Evolutionary conservation across 1,140 invertebrate genomes (phyloP), one percentile per base, ranked within the genome.

Genomic region (Drosophila setifemur): DNA sequence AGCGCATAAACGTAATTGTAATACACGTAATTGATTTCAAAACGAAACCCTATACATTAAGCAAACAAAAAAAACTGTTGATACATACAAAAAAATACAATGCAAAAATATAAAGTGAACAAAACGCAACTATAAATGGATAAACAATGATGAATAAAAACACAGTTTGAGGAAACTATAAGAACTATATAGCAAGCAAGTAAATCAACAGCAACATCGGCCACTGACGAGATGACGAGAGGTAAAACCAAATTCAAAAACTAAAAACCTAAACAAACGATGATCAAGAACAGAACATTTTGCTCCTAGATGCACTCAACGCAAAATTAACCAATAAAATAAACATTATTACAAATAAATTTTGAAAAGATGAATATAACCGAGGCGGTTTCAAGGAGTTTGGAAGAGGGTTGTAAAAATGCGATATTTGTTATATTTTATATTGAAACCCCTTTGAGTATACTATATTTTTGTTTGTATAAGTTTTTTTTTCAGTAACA

Each of bases 271-370:
- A 47, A 42, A 18, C 28, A 54, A 57, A 49, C 26, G 31, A 64
- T 39, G 55, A 78, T 35, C 19, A 35, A 40, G 12, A 57, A 70
- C 68, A 70, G 50, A 77, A 79, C 74, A 87, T 89, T 89, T 87
- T 89, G 87, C 87, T 89, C 87, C 75, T 89, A 89, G 82, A 89
- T 83, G 87, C 87, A 89, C 87, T 89, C 77, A 89, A 68, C 67
- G 75, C 77, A 81, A 89, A 89, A 89, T 88, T 89, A 89, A 88
- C 70, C 87, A 89, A 89, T 89, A 89, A 83, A 89, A 37, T 18
- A 89, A 89, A 81, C 64, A 81, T 89, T 86, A 89, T 81, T 87
- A 82, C 79, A 79, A 89, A 89, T 86, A 89, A 70, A 88, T 82
- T 82, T 68, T 14, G 28, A 74, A 54, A 68, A 53, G 40, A 47